Base-by-base conservation (phyloP, 2,797 vertebrate genomes). In the Australoheros facetus region DNA sequence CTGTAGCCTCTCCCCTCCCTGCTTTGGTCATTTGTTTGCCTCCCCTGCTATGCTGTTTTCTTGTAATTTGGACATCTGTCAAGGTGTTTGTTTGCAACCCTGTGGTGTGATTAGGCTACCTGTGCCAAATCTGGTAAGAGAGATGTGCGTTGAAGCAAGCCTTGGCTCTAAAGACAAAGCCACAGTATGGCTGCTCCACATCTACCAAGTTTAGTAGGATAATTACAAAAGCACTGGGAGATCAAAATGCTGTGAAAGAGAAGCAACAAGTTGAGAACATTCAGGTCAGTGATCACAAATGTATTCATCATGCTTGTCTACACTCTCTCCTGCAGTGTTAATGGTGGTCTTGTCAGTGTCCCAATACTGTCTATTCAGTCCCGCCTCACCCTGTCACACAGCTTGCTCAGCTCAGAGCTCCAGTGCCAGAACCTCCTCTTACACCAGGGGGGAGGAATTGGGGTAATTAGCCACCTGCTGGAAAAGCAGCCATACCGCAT, bases 51-150 rank as follows among this genome's bases (percentile, higher is more conserved):
- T 74, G 83, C 84, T 94, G 92, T 94, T 94, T 94, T 87, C 87
- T 88, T 92, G 89, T 93, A 89, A 93, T 91, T 92, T 95, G 93
- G 94, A 94, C 90, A 92, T 95, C 92, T 92, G 92, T 94, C 94
- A 93, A 91, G 89, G 88, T 89, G 86, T 89, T 88, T 85, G 89
- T 90, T 93, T 88, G 85, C 88, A 80, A 82, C 87, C 92, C 93
- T 23, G 81, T 66, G 72, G 92, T 90, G 91, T 81, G 87, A 93
- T 93, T 89, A 85, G 89, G 73, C 71, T 76, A 75, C 84, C 83
- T 81, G 92, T 89, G 91, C 93, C 91, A 93, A 91, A 92, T 87
- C 83, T 81, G 81, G 57, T 72, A 88, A 89, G 90, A 94, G 77
- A 81, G 88, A 95, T 92, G 80, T 60, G 56, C 72, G 82, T 83